These are phyloP conservation scores for Drosophila lacertosa DNA, from an alignment of 1,140 invertebrate genomes.

Conservation along the genomic window DNA sequence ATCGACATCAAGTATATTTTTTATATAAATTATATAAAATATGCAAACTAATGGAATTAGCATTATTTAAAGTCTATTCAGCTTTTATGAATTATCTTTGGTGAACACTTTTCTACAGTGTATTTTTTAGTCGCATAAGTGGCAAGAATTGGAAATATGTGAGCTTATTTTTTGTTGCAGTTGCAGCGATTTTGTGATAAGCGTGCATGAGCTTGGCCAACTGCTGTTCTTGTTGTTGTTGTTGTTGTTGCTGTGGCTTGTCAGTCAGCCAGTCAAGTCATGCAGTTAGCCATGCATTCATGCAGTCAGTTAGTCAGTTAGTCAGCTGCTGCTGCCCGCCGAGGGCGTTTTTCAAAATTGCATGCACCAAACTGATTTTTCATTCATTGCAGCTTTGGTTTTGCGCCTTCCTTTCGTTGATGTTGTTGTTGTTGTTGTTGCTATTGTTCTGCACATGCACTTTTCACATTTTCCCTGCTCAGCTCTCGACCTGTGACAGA, in stretches of 20 bases:
- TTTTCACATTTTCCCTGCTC: slow-evolving; percentile 44
- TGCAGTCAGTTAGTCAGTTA: slow-evolving; percentile 50
- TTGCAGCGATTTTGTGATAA: slow-evolving; percentile 60
- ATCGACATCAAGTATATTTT: too few species aligned
- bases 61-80: too few species aligned
- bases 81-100: too few species aligned
- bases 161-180: slow-evolving; percentile 38
- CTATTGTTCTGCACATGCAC: slow-evolving; percentile 32
- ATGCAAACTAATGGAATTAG: too few species aligned
- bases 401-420: slow-evolving; percentile 22
- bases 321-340: slow-evolving; percentile 49
- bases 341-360: slow-evolving; percentile 65
- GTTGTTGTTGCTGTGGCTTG: slow-evolving; percentile 27
- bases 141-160: not conserved
- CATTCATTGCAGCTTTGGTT: slow-evolving; percentile 72
- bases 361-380: slow-evolving; percentile 77
- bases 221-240: slow-evolving; percentile 17
- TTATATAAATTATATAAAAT: too few species aligned
- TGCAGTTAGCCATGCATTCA: slow-evolving; percentile 24
- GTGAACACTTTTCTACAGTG: slow-evolving; percentile 8
- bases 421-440: slow-evolving; percentile 43
- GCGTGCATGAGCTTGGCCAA: slow-evolving; percentile 20
- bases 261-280: slow-evolving; percentile 36
- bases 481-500: slow-evolving; percentile 67
- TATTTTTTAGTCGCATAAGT: slow-evolving; percentile 18